Evolutionary conservation across 2,113 vertebrate genomes (phyloP).

Genomic region (Arvicanthis niloticus): DNA sequence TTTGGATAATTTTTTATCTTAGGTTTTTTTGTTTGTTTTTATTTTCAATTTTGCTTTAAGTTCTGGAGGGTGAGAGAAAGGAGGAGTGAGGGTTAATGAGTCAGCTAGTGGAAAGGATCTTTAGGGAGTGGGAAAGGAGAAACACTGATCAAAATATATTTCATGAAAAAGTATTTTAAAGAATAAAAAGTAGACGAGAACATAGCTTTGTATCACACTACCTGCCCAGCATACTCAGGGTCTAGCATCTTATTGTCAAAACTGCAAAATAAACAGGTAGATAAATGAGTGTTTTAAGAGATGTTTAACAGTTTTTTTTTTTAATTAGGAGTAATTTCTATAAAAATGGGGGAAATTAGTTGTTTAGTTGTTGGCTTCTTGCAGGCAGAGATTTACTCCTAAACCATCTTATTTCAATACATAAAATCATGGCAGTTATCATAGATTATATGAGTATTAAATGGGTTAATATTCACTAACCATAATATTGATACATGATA

Average conservation of each 20-base stretch:
- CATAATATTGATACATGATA: not conserved
- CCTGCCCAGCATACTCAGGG: not conserved
- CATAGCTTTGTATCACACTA: not conserved
- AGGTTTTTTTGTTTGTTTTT: not conserved
- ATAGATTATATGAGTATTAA: not conserved
- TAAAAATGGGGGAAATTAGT: not conserved
- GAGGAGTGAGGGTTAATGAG: too few species aligned
- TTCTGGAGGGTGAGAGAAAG: accelerated
- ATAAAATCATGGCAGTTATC: not conserved
- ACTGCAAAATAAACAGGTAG: not conserved
- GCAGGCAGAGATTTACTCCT: not conserved
- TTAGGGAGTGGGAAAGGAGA: not conserved
- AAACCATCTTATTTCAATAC: not conserved
- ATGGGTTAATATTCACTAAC: not conserved
- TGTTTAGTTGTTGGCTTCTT: not conserved
- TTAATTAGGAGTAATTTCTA: not conserved
- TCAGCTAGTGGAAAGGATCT: not conserved
- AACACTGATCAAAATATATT: not conserved
- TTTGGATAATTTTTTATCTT: not conserved
- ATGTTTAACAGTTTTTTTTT: not conserved
- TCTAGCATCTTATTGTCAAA: not conserved
- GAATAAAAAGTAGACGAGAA: not conserved
- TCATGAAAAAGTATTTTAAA: not conserved
- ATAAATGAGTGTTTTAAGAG: not conserved
- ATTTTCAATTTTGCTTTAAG: not conserved